Conservation (phyloP, 1,140 invertebrate species). For the Plectrocnemia conspersa region DNA sequence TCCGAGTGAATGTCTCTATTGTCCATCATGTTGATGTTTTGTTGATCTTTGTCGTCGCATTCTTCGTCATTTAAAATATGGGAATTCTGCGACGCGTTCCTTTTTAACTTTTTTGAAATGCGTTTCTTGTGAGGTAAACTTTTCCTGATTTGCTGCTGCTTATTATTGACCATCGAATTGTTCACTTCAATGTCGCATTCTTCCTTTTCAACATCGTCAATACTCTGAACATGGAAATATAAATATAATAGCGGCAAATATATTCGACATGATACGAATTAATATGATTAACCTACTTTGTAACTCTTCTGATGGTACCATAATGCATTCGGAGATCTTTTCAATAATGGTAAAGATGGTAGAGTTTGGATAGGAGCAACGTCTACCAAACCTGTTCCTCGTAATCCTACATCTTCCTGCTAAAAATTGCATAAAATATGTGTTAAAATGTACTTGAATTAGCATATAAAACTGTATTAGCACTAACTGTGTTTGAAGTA, state of each 20-base stretch:
- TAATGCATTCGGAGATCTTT: constrained; percentile 35
- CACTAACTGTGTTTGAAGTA: constrained; percentile 14
- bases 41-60: constrained; percentile 25
- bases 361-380: constrained; percentile 23
- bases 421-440: constrained; percentile 7
- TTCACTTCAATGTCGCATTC: constrained; percentile 42
- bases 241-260: constrained; percentile 5
- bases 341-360: constrained; percentile 38
- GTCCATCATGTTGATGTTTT: constrained; percentile 39
- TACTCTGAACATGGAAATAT: constrained; percentile 14
- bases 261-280: not conserved
- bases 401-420: constrained; percentile 25
- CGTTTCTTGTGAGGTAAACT: constrained; percentile 65
- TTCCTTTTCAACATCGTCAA: constrained; percentile 19
- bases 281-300: constrained; percentile 9
- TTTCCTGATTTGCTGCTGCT: constrained; percentile 49
- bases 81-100: constrained; percentile 37
- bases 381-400: constrained; percentile 20
- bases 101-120: constrained; percentile 59
- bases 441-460: not conserved
- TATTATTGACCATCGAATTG: constrained; percentile 41
- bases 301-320: constrained; percentile 28
- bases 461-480: not conserved
- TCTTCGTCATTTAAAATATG: constrained; percentile 13
- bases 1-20: constrained; percentile 18